Evolutionary conservation across 2,797 vertebrate genomes (phyloP), one percentile per base, ranked within the genome.

Genomic region (Melanotaenia boesemani): DNA sequence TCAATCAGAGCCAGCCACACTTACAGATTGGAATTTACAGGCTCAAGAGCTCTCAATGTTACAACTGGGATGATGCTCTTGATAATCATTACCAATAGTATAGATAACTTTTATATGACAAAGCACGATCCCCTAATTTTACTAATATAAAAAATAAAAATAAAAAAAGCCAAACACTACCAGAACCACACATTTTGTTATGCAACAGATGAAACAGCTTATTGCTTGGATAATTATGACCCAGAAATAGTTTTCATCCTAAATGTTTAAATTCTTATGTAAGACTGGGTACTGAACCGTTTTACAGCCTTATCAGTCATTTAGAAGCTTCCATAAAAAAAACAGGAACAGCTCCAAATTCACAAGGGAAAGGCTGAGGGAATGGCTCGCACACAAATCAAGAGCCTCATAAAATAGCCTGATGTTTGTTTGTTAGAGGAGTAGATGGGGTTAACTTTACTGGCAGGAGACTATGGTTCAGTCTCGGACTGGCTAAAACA

Each of bases 381-480:
- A 34, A 77, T 46, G 54, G 70, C 74, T 81, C 1, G 1, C 72
- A 77, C 73, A 77, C 70, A 80, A 86, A 84, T 86, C 68, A 83
- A 85, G 83, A 74, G 55, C 37, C 72, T 81, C 52, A 37, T 86
- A 86, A 84, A 88, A 70, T 50, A 70, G 39, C 68, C 65, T 56
- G 55, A 81, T 77, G 82, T 86, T 85, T 81, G 80, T 66, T 69
- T 4, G 6, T 0, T 1, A 71, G 30, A 79, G 54, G 76, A 63
- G 15, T 54, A 62, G 77, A 84, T 44, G 67, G 86, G 80, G 88
- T 89, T 86, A 89, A 89, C 61, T 77, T 85, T 10, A 75, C 79
- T 68, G 74, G 79, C 72, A 80, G 63, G 32, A 39, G 39, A 75
- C 64, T 24, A 72, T 62, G 70, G 71, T 64, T 73, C 67, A 12